These are phyloP conservation scores for Mechanitis mazaeus DNA, from an alignment of 2,888 invertebrate species.

Conservation along the genomic window DNA sequence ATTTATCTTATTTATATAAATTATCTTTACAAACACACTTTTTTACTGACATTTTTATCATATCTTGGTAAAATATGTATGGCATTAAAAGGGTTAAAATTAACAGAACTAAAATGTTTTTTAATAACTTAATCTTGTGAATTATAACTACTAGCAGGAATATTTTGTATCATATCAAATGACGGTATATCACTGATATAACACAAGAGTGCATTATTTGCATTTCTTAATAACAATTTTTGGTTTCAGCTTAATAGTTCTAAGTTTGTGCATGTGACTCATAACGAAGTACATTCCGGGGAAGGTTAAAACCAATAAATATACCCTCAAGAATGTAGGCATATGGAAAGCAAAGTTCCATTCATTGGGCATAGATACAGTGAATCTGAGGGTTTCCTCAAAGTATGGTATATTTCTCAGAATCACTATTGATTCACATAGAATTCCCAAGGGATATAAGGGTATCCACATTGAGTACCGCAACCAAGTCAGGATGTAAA, in stretches of 20 bases:
- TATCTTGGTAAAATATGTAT: no score
- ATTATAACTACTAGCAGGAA: no score
- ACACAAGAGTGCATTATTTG: constrained; percentile 40
- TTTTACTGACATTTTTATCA: no score
- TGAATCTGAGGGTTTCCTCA: constrained; percentile 87
- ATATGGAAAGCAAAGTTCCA: constrained; percentile 93
- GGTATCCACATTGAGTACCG: constrained; percentile 96
- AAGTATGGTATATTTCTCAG: constrained; percentile 92
- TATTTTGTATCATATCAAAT: no score
- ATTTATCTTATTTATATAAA: no score
- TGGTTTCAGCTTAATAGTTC: constrained; percentile 80
- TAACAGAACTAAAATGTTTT: no score
- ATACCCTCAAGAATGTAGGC: constrained; percentile 85
- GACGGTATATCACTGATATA: no score
- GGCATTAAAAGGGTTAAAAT: no score
- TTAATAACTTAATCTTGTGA: no score
- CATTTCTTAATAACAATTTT: constrained; percentile 65
- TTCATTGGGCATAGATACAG: constrained; percentile 86
- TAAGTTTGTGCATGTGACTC: constrained; percentile 88
- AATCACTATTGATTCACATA: constrained; percentile 89
- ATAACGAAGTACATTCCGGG: constrained; percentile 87
- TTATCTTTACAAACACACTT: no score
- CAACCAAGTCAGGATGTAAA: constrained; percentile 90
- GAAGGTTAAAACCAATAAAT: constrained; percentile 84
- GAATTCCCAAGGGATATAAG: constrained; percentile 91